Percentiles rank a stretch among this genome's conserved stretches.
These are phyloP conservation scores for Ageneiosus marmoratus DNA, from an alignment of 2,113 vertebrate genomes.

Conservation along the genomic window DNA sequence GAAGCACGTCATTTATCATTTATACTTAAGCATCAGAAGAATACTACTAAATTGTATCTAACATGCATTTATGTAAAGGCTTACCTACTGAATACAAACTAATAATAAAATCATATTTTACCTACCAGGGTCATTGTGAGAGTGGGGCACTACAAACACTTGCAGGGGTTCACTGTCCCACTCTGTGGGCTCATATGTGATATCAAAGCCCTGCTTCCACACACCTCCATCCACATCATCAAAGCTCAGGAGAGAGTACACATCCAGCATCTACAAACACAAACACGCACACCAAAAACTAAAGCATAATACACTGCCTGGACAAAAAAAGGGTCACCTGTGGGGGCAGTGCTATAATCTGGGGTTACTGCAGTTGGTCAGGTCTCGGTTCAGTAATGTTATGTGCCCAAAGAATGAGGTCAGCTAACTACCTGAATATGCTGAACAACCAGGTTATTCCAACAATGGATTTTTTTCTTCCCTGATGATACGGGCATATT, in stretches of 20 bases:
- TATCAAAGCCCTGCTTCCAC: conserved; percentile 98
- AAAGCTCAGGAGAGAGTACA: conserved; percentile 87
- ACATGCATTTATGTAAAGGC: background rate
- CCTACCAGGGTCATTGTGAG: conserved; percentile 97
- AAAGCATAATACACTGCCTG: background rate
- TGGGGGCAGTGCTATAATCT: no score
- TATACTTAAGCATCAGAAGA: background rate
- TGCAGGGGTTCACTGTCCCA: conserved; percentile 89
- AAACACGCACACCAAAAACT: background rate
- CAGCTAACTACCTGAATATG: no score
- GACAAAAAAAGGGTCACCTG: no score
- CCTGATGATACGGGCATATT: no score
- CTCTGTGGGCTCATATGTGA: conserved; percentile 84
- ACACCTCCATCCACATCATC: conserved; percentile 94
- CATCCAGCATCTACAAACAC: conserved; percentile 83
- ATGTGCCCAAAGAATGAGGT: no score
- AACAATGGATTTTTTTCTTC: no score
- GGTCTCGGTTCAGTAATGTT: no score
- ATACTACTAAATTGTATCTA: background rate
- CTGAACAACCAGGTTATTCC: no score
- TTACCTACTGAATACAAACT: background rate
- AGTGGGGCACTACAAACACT: conserved; percentile 95
- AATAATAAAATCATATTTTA: background rate
- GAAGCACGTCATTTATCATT: background rate
- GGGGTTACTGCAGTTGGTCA: no score